A percentile compares a stretch with the other conserved stretches of the same genome.
phyloP scores from a whole-genome alignment of 1,140 invertebrate species.

The Leptoteleia sp. region DNA sequence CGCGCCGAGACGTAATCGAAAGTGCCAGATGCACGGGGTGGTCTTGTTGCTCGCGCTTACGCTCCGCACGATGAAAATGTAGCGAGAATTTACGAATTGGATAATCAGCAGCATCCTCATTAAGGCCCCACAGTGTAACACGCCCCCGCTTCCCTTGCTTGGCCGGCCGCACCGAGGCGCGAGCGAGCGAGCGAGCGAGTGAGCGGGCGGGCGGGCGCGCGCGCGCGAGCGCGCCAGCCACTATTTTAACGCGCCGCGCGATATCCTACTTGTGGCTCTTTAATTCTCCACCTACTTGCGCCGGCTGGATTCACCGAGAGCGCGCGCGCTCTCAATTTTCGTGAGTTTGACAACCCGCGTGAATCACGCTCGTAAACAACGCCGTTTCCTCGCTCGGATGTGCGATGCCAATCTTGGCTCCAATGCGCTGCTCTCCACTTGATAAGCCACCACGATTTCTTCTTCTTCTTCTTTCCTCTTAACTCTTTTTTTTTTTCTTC shows the following conservation, averaged over 20 bases:
- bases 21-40: conserved; percentile 53
- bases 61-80: conserved; percentile 79
- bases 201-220: no score
- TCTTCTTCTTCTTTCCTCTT: no score
- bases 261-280: conserved; percentile 64
- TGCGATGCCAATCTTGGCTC: conserved; percentile 19
- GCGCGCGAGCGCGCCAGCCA: conserved; percentile 43
- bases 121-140: no score
- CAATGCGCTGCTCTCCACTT: no score
- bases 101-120: no score
- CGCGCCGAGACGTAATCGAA: conserved; percentile 45
- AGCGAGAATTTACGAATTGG: conserved; percentile 82
- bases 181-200: no score
- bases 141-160: conserved; percentile 78
- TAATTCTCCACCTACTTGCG: conserved; percentile 68
- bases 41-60: conserved; percentile 76
- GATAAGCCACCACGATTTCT: no score
- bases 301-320: conserved; percentile 42
- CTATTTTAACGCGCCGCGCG: conserved; percentile 61
- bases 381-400: conserved; percentile 19
- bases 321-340: conserved; percentile 54
- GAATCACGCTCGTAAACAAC: conserved; percentile 59
- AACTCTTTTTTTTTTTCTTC: no score
- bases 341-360: conserved; percentile 50
- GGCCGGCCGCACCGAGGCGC: no score